These are phyloP conservation scores for Dermatemys mawii DNA, from an alignment of 2,113 vertebrate genomes.

Conservation along the genomic window DNA sequence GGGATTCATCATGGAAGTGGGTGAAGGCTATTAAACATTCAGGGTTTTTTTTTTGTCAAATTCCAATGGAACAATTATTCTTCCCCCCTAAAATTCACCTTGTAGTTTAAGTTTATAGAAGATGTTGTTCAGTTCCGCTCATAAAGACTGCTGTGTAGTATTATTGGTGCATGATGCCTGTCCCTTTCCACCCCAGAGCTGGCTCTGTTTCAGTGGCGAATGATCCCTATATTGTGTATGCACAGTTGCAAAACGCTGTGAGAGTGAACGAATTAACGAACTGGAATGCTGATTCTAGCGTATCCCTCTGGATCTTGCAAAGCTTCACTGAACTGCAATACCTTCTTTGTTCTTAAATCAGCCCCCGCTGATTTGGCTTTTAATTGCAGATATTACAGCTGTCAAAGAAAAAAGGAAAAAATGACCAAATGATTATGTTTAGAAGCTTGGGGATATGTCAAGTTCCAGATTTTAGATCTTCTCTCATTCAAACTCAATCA, in stretches of 20 bases:
- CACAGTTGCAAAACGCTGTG: conserved; percentile 5
- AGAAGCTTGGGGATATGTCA: background rate
- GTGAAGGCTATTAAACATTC: background rate
- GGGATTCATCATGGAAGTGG: rapidly evolving
- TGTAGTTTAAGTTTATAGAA: background rate
- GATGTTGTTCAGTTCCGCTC: background rate
- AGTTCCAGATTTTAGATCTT: conserved; percentile 35
- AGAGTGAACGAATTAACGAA: conserved; percentile 30
- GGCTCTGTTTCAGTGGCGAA: conserved; percentile 27
- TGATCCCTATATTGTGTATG: conserved; percentile 20
- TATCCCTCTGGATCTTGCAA: conserved; percentile 30
- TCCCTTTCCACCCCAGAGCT: background rate
- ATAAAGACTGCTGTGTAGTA: background rate
- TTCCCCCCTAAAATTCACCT: background rate
- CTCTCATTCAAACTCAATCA: background rate
- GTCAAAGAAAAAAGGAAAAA: conserved; percentile 42
- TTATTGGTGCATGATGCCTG: background rate
- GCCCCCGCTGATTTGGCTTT: conserved; percentile 47
- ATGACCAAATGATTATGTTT: conserved; percentile 45
- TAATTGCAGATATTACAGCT: conserved; percentile 71
- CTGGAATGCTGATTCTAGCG: conserved; percentile 15
- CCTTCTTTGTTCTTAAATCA: conserved; percentile 70
- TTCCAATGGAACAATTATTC: rapidly evolving
- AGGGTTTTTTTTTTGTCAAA: background rate
- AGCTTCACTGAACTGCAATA: background rate